Base-by-base conservation (phyloP, 2,113 vertebrate species). In the Semicossyphus pulcher region DNA sequence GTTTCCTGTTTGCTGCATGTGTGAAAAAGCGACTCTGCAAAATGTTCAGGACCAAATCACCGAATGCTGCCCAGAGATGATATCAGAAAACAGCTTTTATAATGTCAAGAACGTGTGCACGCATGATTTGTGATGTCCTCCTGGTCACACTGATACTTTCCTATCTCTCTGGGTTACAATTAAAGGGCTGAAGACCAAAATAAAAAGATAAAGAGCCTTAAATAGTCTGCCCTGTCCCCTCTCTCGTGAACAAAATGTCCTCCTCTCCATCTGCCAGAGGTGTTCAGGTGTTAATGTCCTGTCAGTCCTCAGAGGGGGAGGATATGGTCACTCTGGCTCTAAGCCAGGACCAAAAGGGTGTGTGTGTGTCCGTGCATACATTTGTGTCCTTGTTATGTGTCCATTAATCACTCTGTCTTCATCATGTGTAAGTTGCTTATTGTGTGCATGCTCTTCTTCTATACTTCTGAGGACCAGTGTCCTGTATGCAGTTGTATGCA, bases 221-320 rank as follows among this genome's bases (percentile, higher is more conserved):
- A 77, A 36, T 9, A 15, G 36, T 18, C 37, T 18, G 48, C 8
- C 18, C 0, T 8, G 21, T 3, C 29, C 23, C 44, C 29, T 45
- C 12, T 34, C 47, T 72, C 25, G 4, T 23, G 25, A 5, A 68
- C 73, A 52, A 42, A 67, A 51, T 12, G 74, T 76, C 81, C 60
- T 60, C 66, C 18, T 74, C 72, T 65, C 49, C 76, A 65, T 86
- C 54, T 82, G 83, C 81, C 73, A 54, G 82, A 71, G 72, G 78
- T 56, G 69, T 29, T 9, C 56, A 73, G 69, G 70, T 70, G 76
- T 77, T 87, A 83, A 85, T 85, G 77, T 88, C 74, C 76, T 68
- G 78, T 83, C 80, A 76, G 75, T 83, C 83, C 79, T 67, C 66
- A 60, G 76, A 76, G 67, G 78, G 73, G 57, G 23, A 56, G 71